Conservation (phyloP, 1,140 invertebrate species). For the silkworm (Bombyx mori) region ASM3026992v2 NC_085128.1:15210001-15210500, state of each 20-base stretch:
- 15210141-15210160: constrained; percentile 1
- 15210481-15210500: constrained; percentile 3
- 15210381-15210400: too few species aligned
- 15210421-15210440: constrained; percentile 13
- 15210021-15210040: constrained; percentile 9
- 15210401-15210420: constrained; percentile 1
- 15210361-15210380: too few species aligned
- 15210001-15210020: constrained; percentile 8
- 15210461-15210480: constrained; percentile 13
- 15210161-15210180: constrained; percentile 14
- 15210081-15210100: constrained; percentile 16
- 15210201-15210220: constrained; percentile 18
- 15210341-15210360: constrained; percentile 1
- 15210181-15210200: constrained; percentile 13
- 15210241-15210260: constrained; percentile 8
- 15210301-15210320: constrained; percentile 15
- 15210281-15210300: constrained; percentile 11
- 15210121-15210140: constrained; percentile 20
- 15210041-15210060: constrained; percentile 12
- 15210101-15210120: constrained; percentile 16
- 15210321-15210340: constrained; percentile 8
- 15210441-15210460: constrained; percentile 8
- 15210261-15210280: constrained; percentile 16
- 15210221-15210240: constrained; percentile 6
- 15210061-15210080: constrained; percentile 12